A percentile compares a stretch with the other conserved stretches of the same genome.
phyloP scores from a whole-genome alignment of 2,888 invertebrate species.

The Lasioglossum villosulum region DNA sequence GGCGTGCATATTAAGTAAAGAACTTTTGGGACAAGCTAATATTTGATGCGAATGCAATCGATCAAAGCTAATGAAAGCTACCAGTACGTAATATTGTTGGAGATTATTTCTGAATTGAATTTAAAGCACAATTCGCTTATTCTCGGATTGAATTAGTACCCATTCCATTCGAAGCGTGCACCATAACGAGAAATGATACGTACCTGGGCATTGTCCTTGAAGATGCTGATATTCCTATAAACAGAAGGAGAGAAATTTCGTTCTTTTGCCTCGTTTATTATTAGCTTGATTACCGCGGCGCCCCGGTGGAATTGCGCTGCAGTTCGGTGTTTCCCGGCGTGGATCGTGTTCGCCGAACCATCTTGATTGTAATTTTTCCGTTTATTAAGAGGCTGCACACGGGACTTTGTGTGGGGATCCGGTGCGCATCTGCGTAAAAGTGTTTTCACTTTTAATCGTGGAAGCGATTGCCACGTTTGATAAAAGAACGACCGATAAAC shows the following conservation, averaged over 20 bases:
- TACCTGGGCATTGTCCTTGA: constrained; percentile 54
- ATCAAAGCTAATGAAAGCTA: neutral
- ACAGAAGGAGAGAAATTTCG: constrained; percentile 40
- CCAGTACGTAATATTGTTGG: neutral
- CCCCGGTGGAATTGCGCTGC: constrained; percentile 19
- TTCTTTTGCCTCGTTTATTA: constrained; percentile 48
- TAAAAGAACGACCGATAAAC: neutral
- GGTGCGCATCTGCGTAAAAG: neutral
- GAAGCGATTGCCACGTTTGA: constrained; percentile 10
- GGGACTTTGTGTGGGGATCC: neutral
- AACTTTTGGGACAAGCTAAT: neutral
- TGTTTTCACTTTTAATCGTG: constrained; percentile 29
- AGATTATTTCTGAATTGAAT: neutral
- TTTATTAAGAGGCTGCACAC: constrained; percentile 34
- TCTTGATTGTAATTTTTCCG: constrained; percentile 39
- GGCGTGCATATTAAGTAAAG: neutral
- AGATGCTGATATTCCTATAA: constrained; percentile 37
- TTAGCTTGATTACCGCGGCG: constrained; percentile 45
- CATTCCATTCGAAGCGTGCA: constrained; percentile 30
- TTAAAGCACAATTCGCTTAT: neutral
- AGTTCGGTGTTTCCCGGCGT: constrained; percentile 19
- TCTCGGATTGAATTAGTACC: constrained; percentile 22
- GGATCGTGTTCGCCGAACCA: constrained; percentile 27
- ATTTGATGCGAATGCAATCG: neutral
- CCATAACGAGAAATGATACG: constrained; percentile 28